These are phyloP conservation scores for Hermaeophaga mercurialis DNA, from an alignment of 2,888 invertebrate genomes.

Conservation along the genomic window DNA sequence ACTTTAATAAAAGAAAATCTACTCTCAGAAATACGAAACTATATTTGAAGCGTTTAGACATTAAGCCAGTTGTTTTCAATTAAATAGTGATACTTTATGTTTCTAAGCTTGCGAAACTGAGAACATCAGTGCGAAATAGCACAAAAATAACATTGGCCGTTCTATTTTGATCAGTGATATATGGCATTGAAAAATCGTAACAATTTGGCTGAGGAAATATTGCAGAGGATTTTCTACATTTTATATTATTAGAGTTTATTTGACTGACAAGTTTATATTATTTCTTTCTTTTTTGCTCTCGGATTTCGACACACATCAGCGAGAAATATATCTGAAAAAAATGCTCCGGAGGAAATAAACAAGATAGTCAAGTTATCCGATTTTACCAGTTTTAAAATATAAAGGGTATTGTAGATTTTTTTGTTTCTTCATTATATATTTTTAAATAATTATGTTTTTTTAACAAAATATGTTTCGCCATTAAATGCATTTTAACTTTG, in stretches of 20 bases:
- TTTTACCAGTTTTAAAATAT: background rate
- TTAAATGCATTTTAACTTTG: too few relatives aligned
- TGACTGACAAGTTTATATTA: slow-evolving; percentile 17
- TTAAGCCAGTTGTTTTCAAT: too few relatives aligned
- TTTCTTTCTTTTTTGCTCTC: slow-evolving; percentile 13
- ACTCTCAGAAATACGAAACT: too few relatives aligned
- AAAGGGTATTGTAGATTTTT: background rate
- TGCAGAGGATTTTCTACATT: slow-evolving; percentile 13
- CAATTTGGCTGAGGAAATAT: slow-evolving; percentile 13
- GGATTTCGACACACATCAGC: background rate
- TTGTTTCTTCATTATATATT: too few relatives aligned
- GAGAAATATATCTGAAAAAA: slow-evolving; percentile 5
- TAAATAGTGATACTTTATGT: too few relatives aligned
- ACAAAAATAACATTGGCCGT: slow-evolving; percentile 8
- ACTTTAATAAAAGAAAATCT: too few relatives aligned
- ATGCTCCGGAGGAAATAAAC: background rate
- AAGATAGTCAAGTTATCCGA: background rate
- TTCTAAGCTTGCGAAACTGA: too few relatives aligned
- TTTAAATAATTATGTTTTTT: too few relatives aligned
- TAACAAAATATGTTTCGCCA: too few relatives aligned
- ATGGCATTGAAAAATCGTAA: slow-evolving; percentile 8
- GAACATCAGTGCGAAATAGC: background rate
- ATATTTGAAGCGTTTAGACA: too few relatives aligned
- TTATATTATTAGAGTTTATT: slow-evolving; percentile 19
- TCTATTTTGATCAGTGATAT: slow-evolving; percentile 6